A percentile compares a stretch with the other conserved stretches of the same genome.
These are phyloP conservation scores for Manacus vitellinus DNA, from an alignment of 2,113 vertebrate species.

Conservation along the genomic window DNA sequence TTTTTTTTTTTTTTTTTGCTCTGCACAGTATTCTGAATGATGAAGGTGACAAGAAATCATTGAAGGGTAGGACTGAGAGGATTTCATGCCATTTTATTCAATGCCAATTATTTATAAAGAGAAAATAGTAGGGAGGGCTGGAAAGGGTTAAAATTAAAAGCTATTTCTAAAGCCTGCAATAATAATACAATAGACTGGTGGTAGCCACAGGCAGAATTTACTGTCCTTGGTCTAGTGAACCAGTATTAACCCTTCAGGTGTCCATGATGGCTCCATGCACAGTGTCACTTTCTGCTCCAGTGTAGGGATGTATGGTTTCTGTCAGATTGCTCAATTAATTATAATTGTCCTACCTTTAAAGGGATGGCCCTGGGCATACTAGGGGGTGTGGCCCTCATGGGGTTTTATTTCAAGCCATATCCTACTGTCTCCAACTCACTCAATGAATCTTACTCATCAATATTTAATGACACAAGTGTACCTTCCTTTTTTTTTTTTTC, in stretches of 20 bases:
- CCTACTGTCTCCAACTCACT: conserved; percentile 60
- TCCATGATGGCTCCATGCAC: conserved; percentile 44
- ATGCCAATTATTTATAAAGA: neutral
- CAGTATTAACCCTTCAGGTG: conserved; percentile 67
- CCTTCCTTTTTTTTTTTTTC: neutral
- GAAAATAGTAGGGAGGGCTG: neutral
- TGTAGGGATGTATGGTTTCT: conserved; percentile 54
- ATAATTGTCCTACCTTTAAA: conserved; percentile 72
- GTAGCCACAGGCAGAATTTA: conserved; percentile 68
- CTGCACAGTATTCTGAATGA: neutral
- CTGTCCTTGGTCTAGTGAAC: conserved; percentile 65
- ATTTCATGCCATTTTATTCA: neutral
- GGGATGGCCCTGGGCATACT: conserved; percentile 60
- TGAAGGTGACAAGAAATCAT: neutral
- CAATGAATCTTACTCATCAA: conserved; percentile 65
- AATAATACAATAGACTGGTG: conserved; percentile 61
- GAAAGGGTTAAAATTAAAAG: conserved; percentile 66
- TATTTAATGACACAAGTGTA: conserved; percentile 68
- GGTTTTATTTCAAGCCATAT: conserved; percentile 69
- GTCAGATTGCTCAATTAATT: conserved; percentile 74
- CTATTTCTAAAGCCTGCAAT: conserved; percentile 60
- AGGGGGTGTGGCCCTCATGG: conserved; percentile 63
- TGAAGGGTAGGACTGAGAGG: neutral
- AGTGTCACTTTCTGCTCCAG: conserved; percentile 42
- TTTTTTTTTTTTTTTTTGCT: neutral